Base-by-base conservation (phyloP, 1,140 invertebrate genomes). In the Camponotus pennsylvanicus region DNA sequence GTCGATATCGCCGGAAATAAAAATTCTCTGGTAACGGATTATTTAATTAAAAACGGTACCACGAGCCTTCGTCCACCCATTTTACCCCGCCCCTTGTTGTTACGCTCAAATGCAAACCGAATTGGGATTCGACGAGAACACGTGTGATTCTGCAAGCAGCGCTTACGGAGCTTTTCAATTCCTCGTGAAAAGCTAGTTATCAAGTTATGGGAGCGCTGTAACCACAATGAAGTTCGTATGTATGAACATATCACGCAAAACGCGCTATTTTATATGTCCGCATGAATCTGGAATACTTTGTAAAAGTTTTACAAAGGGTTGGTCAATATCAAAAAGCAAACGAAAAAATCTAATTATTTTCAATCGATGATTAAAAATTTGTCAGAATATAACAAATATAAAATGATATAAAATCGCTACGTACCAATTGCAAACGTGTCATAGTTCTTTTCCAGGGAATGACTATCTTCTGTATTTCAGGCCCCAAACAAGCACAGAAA, bases 401-500 rank as follows among this genome's bases (percentile, higher is more conserved):
- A 82, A 63, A 37, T 37, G 13, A 45, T 3, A 7, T 45, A 61
- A 80, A 59, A 63, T 63, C 76, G 70, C 2, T 83, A 87, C 88
- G n/a, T 95, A 95, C 97, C 97, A 98, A 97, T 96, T 99, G 98
- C 67, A 98, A 95, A 61, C 96, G 96, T 21, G 98, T 99, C 82
- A 99, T 96, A 95, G 98, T 98, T 93, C 97, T 98, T 95, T 99
- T 99, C 97, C 98, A 99, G 67, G 96, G 96, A 97, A 97, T 98
- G 61, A 98, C 95, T 93, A 97, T 98, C 92, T 96, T 97, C 95
- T 97, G 97, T 93, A 97, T 97, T 61, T 96, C 95, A 4, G 98
- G 98, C 70, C 98, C 98, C 86, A 97, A 92, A n/a, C 96, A 95
- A n/a, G 96, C 94, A n/a, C 97, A 91, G n/a, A 96, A 93, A 92